phyloP scores from a whole-genome alignment of 2,113 vertebrate species.

The Lycaon pictus region DNA sequence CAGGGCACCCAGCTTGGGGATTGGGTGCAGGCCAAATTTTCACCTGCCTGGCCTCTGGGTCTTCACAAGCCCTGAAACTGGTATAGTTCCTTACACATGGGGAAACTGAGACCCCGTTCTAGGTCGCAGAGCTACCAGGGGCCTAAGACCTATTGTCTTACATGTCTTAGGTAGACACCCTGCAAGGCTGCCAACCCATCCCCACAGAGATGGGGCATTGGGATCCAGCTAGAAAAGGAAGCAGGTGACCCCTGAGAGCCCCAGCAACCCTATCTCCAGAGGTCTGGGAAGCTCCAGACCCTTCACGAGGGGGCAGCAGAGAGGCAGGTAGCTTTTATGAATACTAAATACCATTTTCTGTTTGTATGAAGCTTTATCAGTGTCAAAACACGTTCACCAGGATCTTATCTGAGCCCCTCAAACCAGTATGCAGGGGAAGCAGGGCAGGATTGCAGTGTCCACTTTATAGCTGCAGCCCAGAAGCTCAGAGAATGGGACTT shows the following conservation, averaged over 20 bases:
- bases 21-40: background rate
- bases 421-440: background rate
- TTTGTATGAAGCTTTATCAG: background rate
- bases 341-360: background rate
- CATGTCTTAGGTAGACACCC: background rate
- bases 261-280: background rate
- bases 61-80: background rate
- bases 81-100: background rate
- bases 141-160: background rate
- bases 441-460: fast-evolving
- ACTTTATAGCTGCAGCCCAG: fast-evolving
- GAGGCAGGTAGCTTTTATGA: no score
- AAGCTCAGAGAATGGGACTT: background rate
- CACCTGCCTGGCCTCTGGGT: background rate
- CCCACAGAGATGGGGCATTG: background rate
- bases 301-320: background rate
- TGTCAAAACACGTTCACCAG: background rate
- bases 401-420: background rate
- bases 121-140: background rate
- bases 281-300: background rate
- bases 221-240: background rate
- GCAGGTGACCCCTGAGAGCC: background rate
- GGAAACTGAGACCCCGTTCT: background rate
- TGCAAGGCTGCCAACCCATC: background rate
- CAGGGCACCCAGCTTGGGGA: background rate